Base-by-base conservation (phyloP, 2,888 invertebrate genomes). In the Spodoptera exigua region DNA sequence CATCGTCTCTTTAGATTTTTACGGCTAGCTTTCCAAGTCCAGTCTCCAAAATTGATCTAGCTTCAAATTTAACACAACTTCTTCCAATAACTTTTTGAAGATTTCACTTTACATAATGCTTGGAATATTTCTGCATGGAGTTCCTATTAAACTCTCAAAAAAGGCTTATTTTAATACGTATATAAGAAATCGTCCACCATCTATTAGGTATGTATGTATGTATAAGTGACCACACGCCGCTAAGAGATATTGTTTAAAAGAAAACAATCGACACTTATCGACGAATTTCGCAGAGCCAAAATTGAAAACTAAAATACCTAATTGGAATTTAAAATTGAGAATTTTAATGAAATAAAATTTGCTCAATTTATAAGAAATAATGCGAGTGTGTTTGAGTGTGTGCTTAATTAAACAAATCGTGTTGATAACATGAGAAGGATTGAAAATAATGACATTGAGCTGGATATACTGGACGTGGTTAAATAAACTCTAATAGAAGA, bases 251-350 rank as follows among this genome's bases (percentile, higher is more conserved):
- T 27, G 0, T 27, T 18, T 3, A 2, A 18, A 18, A 18, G 9
- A 18, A 18, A 18, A 27, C 27, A 27, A 27, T 21, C 3, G 3
- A 3, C 5, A 27, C 27, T 27, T 27, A n/a, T n/a, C n/a, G 48
- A 71, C 73, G 54, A 72, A 67, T 69, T 72, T 66, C 10, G 40
- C 60, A 72, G 57, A 70, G 71, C 71, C 78, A 74, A 74, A 70
- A 60, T 52, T 44, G 59, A 64, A 49, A 17, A 74, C 65, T 74
- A 62, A 17, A 74, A 69, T 74, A 62, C 70, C 53, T 59, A 55
- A 46, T 41, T 61, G 61, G 46, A 76, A 70, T 77, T 62, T 70
- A 59, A 57, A 74, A 77, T 75, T 77, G 73, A 76, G 62, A 63
- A 60, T 78, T 74, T 68, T 62, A 69, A 56, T 57, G 13, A 62